These are phyloP conservation scores for Dexiosoma caninum DNA, from an alignment of 2,888 invertebrate species.

Conservation along the genomic window DNA sequence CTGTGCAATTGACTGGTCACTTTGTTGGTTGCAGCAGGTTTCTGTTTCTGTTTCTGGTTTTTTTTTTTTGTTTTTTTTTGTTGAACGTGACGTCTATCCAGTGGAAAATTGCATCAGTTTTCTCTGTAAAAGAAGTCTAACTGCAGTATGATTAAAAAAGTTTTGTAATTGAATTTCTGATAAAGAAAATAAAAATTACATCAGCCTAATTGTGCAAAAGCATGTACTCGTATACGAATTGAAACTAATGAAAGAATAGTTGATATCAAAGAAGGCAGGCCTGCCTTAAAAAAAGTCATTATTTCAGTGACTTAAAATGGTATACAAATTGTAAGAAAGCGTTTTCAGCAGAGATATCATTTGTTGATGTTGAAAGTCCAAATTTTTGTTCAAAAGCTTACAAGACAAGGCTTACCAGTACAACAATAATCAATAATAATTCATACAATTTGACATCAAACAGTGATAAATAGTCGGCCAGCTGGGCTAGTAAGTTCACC, in stretches of 20 bases:
- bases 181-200: slow-evolving; percentile 45
- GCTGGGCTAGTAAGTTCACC: too few species aligned
- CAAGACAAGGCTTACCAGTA: too few species aligned
- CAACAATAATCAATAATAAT: too few species aligned
- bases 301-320: background rate
- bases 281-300: background rate
- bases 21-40: background rate
- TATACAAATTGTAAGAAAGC: background rate
- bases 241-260: background rate
- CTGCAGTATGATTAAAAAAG: slow-evolving; percentile 32
- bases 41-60: background rate
- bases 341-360: too few species aligned
- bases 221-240: background rate
- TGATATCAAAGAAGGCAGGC: background rate
- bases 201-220: slow-evolving; percentile 19
- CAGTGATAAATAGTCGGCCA: too few species aligned
- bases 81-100: background rate
- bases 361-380: too few species aligned
- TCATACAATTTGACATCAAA: too few species aligned
- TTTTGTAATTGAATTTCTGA: slow-evolving; percentile 41
- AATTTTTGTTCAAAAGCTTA: too few species aligned
- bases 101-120: slow-evolving; percentile 41
- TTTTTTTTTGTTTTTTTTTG: too few species aligned
- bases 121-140: slow-evolving; percentile 1
- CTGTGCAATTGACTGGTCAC: slow-evolving; percentile 10